Base-by-base conservation (phyloP, 2,888 invertebrate genomes). In the Aspidapion aeneum region DNA sequence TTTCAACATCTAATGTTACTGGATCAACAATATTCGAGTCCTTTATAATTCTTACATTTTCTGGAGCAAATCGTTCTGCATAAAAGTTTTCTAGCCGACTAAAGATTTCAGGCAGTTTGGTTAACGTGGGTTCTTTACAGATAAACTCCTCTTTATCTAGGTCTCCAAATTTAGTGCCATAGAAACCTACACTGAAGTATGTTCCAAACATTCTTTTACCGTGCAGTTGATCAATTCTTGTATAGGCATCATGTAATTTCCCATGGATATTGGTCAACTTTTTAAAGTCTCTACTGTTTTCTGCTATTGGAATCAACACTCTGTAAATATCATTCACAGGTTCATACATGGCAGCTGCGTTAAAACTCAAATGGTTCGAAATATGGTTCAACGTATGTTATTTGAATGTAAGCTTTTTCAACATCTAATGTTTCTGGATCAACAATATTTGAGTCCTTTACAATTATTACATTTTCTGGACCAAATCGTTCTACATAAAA, bases 181-280 rank as follows among this genome's bases (percentile, higher is more conserved):
- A 98, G 82, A 98, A 98, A n/a, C 97, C 97, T 60, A 98, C 97
- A 66, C 98, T 87, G 82, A 98, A 98, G 81, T 98, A 98, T 0
- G 98, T 94, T 7, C 97, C 98, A 83, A 98, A 98, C 68, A 98
- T 93, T 48, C 98, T 86, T 82, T 97, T 96, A 17, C 96, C 96
- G 77, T 93, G 91, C 66, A 94, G 81, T 78, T 94, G 91, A 75
- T 94, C 93, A 57, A 95, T 91, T 72, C 94, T 88, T 60, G 89
- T 90, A 80, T 94, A 97, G 17, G 95, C 94, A 74, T 96, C 96
- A 77, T 95, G 91, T 65, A 98, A 82, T 80, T 96, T 96, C 61
- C 91, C 91, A 81, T 97, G 95, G 75, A 97, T 91, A 77, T 93
- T 92, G 1, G 94, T 90, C 55, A 98, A 85, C 77, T 95, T 96